Evolutionary conservation across 2,797 vertebrate species (phyloP), one percentile per base, ranked within the genome.

Genomic region (Channa striata): DNA sequence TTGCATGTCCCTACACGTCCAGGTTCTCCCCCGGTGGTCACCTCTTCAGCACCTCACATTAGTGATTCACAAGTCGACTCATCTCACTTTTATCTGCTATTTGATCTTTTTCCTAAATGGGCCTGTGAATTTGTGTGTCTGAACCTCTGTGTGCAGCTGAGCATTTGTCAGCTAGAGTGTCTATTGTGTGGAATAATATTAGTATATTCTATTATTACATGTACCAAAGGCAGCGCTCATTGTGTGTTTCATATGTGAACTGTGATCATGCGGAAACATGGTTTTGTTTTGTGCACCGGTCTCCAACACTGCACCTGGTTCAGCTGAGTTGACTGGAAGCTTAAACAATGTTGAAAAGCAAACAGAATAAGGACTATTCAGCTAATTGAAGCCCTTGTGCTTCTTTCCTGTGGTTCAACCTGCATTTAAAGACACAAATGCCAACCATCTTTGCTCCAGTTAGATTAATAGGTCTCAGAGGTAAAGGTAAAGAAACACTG

Each of bases 1-100:
- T 58, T 84, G 73, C 89, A 61, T 77, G 91, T 59, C 85, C 68
- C 77, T 66, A 82, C 89, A 87, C 47, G 90, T 89, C 79, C 71
- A 74, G 74, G 67, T 56, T 66, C 34, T 61, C 52, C 61, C 70
- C 72, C 64, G 66, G 17, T 21, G 64, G 62, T 87, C 73, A 82
- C 74, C 60, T 56, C 78, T 75, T 81, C 77, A 87, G 82, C 82
- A 81, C 86, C 73, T 86, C 64, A 69, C 71, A 69, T 64, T 33
- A 86, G 70, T 44, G 40, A 70, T 49, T 72, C 77, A 72, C 53
- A 9, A 36, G 43, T 66, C 50, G 39, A 39, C 77, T 89, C 53
- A 72, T 65, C 73, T 56, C 17, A 21, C 67, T 78, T 67, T 73
- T 68, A 66, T 75, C 63, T 74, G 67, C 79, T 72, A 77, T 74